phyloP scores from a whole-genome alignment of 2,113 vertebrate species.

The Cyanocitta stelleri region DNA sequence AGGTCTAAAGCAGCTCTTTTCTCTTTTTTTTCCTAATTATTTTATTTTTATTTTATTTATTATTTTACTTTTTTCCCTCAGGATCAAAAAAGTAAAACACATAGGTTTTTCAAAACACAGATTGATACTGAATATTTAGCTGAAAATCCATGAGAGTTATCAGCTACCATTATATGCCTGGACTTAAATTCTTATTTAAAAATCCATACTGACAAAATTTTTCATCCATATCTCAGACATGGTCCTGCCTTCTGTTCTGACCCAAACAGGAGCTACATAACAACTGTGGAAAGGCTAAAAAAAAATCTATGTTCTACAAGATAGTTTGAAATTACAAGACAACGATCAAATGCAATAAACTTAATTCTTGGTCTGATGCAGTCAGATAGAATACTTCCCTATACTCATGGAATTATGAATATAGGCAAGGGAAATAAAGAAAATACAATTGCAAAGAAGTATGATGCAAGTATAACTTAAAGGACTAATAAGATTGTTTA shows the following conservation, averaged over 20 bases:
- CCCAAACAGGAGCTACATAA: background rate
- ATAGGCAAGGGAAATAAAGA: background rate
- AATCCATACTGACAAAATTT: background rate
- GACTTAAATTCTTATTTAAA: background rate
- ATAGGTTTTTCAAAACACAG: background rate
- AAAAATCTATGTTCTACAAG: background rate
- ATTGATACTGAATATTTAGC: background rate
- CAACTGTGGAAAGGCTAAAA: background rate
- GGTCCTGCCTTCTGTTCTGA: background rate
- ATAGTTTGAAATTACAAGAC: background rate
- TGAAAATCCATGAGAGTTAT: background rate
- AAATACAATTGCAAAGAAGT: background rate
- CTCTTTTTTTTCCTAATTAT: background rate
- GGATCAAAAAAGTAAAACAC: background rate
- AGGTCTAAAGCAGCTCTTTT: background rate
- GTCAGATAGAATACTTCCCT: background rate
- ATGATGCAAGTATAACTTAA: background rate
- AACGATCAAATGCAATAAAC: background rate
- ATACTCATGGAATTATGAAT: background rate
- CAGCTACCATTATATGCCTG: background rate
- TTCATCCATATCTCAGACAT: background rate
- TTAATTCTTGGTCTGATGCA: background rate
- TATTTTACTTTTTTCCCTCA: background rate
- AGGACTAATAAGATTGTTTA: background rate
- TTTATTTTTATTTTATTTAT: background rate